These are phyloP conservation scores for Tetrao urogallus DNA, from an alignment of 2,113 vertebrate species.

Conservation along the genomic window DNA sequence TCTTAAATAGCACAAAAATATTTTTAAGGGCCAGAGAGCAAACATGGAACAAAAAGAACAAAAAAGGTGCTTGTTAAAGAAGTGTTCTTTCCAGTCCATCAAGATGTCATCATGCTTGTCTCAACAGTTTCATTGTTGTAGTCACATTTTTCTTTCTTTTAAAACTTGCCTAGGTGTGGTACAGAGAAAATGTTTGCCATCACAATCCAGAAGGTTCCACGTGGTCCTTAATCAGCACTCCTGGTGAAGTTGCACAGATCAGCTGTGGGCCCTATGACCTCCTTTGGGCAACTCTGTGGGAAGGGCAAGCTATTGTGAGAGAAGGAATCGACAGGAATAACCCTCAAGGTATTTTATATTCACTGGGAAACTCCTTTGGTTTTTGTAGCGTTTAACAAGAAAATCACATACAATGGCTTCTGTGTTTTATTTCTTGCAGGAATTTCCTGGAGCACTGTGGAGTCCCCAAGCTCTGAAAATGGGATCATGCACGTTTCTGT, in stretches of 20 bases:
- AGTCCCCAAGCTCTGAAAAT: conserved; percentile 88
- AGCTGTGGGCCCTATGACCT: conserved; percentile 93
- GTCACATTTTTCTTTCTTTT: neutral
- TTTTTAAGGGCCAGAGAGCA: conserved; percentile 32
- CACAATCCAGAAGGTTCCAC: conserved; percentile 90
- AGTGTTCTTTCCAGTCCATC: neutral
- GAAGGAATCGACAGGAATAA: conserved; percentile 91
- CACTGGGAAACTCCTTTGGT: neutral
- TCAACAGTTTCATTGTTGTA: conserved; percentile 25
- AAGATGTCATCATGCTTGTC: neutral
- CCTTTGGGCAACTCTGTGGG: conserved; percentile 95
- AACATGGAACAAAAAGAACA: neutral
- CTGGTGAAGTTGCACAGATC: conserved; percentile 95
- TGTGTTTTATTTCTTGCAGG: conserved; percentile 63
- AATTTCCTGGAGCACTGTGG: conserved; percentile 88
- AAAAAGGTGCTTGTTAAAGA: neutral
- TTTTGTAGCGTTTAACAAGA: neutral
- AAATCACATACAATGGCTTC: neutral
- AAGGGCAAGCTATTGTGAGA: conserved; percentile 93
- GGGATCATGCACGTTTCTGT: conserved; percentile 89
- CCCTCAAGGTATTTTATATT: conserved; percentile 82
- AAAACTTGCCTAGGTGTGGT: conserved; percentile 87
- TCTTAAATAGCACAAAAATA: neutral
- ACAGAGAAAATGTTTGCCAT: conserved; percentile 88
- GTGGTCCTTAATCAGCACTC: conserved; percentile 87